Base-by-base conservation (phyloP, 2,888 invertebrate genomes). In the Alsophila aescularia region DNA sequence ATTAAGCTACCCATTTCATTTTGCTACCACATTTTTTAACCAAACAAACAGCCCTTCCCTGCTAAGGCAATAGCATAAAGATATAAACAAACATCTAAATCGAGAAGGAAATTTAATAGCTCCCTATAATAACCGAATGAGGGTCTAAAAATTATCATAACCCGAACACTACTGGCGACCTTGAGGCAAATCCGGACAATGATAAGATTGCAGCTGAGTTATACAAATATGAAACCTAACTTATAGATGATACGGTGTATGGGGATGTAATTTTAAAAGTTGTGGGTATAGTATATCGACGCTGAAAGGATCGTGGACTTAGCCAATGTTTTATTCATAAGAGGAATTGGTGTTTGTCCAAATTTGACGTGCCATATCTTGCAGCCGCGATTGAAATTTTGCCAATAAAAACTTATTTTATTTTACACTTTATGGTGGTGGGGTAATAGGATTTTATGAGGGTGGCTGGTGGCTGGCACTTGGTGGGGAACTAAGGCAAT, bases 281-380 rank as follows among this genome's bases (percentile, higher is more conserved):
- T 35, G 50, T 13, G 36, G 36, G 47, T 45, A 56, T 40, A 65
- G 70, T 66, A 67, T 66, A 79, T 77, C 72, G 72, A 74, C 69
- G 71, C 69, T 72, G 72, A 75, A 74, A 72, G 76, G 79, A 73
- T 77, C 74, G 73, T 67, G 59, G 63, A 63, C 62, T 63, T 63
- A 58, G 58, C 61, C 66, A 57, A 87, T 86, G 83, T 79, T 75
- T 86, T 86, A 86, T 87, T 86, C 87, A 87, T 83, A 69, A 70
- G 60, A 63, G 64, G 79, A 83, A 80, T 79, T 79, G 81, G 79
- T 84, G 84, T 86, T 85, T 85, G 85, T 86, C 83, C 82, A 85
- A 85, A 85, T 85, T 83, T 86, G 82, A 85, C 84, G 83, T 79
- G 74, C 72, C 73, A 74, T 79, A 77, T 78, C 73, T 80, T 77